These are phyloP conservation scores for Rhincodon typus DNA, from an alignment of 2,797 vertebrate species.

Conservation along the genomic window DNA sequence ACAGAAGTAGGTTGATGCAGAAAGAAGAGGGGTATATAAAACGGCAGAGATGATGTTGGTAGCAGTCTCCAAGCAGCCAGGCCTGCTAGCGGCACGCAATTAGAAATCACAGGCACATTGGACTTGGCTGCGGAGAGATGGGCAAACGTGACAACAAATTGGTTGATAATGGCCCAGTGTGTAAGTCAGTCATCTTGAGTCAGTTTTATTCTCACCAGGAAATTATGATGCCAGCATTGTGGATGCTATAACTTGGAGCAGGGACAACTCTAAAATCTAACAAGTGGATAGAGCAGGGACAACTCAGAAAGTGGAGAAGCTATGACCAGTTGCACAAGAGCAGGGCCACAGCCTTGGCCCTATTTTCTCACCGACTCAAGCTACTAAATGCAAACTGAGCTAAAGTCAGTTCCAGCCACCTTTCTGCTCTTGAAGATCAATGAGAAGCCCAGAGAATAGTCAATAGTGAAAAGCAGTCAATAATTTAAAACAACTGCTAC, in stretches of 20 bases:
- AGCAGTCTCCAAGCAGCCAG: no score
- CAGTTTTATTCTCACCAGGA: not conserved
- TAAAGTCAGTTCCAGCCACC: not conserved
- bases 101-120: not conserved
- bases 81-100: not conserved
- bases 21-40: no score
- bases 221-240: not conserved
- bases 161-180: not conserved
- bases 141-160: not conserved
- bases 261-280: not conserved
- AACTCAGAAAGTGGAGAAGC: not conserved
- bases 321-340: not conserved
- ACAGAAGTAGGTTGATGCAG: no score
- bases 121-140: not conserved
- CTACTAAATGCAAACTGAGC: not conserved
- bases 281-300: not conserved
- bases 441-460: not conserved
- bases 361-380: not conserved
- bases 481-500: not conserved
- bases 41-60: no score
- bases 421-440: not conserved
- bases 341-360: not conserved
- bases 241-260: not conserved
- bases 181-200: not conserved
- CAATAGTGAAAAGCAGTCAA: not conserved